phyloP scores from a whole-genome alignment of 2,888 invertebrate genomes.

The Spisula solida region DNA sequence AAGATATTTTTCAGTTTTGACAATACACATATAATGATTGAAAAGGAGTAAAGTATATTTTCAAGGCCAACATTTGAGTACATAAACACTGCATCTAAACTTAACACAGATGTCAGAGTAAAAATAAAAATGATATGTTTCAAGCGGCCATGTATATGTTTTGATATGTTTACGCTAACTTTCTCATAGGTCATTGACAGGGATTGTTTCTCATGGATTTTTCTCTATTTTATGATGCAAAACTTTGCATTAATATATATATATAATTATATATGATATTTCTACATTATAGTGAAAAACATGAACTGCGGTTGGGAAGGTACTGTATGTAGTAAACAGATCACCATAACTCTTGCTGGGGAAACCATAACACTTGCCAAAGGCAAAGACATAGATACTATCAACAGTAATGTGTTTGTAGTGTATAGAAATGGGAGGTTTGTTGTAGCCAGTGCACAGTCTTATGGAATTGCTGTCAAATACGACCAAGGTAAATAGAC shows the following conservation, averaged over 20 bases:
- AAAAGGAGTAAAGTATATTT: no score
- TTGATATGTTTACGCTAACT: no score
- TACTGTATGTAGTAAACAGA: slow-evolving; percentile 93
- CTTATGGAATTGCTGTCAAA: slow-evolving; percentile 92
- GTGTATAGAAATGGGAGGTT: slow-evolving; percentile 9
- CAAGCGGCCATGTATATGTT: no score
- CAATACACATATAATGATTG: no score
- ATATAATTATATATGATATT: not conserved
- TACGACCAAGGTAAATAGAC: slow-evolving; percentile 93
- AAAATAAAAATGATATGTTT: no score
- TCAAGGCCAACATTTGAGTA: no score
- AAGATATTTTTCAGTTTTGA: no score
- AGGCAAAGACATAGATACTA: slow-evolving; percentile 63
- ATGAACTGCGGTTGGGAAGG: slow-evolving; percentile 95
- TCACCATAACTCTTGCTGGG: slow-evolving; percentile 62
- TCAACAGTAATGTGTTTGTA: slow-evolving; percentile 47
- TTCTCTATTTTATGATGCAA: not conserved
- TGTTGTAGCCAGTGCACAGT: slow-evolving; percentile 37
- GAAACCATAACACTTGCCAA: slow-evolving; percentile 66
- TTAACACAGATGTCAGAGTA: no score
- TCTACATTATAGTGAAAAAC: slow-evolving; percentile 87
- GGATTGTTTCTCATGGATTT: no score
- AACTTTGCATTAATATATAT: not conserved
- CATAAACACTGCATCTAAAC: no score
- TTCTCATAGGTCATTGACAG: no score